Conservation (phyloP, 2,113 vertebrate species). For the Platycercus adscitus region DNA sequence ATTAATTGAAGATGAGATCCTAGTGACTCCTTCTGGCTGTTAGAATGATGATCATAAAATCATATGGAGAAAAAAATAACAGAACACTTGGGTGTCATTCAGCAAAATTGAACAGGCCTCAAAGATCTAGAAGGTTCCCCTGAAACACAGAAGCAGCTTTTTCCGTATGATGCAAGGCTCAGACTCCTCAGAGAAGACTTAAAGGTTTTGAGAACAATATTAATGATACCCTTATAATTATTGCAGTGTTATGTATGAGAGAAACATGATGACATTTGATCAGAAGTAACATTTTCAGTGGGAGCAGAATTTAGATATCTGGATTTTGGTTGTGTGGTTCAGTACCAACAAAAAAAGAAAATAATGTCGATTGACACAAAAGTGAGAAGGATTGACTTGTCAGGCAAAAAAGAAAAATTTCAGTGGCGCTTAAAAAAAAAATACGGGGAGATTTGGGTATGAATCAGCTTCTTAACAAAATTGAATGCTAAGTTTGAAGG, state of each 20-base stretch:
- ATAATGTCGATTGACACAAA: neutral
- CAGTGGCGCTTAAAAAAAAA: neutral
- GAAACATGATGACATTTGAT: neutral
- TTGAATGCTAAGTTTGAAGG: neutral
- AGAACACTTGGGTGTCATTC: accelerated
- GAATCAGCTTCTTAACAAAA: neutral
- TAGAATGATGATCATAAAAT: neutral
- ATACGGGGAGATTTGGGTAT: neutral
- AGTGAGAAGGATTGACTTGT: neutral
- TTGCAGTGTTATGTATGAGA: neutral
- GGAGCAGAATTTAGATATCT: neutral
- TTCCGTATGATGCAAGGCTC: neutral
- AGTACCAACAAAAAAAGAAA: neutral
- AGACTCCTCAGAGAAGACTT: neutral
- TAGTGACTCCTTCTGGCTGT: neutral
- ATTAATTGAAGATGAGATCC: neutral
- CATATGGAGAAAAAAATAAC: accelerated
- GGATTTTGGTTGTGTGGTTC: neutral
- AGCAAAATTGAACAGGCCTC: neutral
- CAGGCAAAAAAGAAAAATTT: neutral
- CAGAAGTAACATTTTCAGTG: neutral
- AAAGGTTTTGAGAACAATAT: neutral
- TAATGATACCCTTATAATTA: neutral
- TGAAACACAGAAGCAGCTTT: neutral
- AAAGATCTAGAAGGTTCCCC: neutral